Evolutionary conservation across 2,888 invertebrate genomes (phyloP).

Genomic region (Hermaeophaga mercurialis): DNA sequence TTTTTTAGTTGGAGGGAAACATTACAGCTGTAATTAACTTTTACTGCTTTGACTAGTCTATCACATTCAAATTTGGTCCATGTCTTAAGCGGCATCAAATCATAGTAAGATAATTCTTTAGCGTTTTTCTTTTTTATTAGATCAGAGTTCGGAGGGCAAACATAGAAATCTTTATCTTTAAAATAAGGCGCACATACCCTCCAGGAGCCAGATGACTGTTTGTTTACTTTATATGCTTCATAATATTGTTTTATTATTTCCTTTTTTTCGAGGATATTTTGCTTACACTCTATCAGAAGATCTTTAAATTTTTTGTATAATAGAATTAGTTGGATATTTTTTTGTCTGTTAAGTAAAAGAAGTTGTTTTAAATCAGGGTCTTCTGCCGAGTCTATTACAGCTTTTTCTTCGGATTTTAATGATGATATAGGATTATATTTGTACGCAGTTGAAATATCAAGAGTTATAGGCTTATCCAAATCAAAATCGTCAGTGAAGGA

Average conservation of each 20-base stretch:
- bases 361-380: conserved; percentile 42
- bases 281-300: conserved; percentile 38
- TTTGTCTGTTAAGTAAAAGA: conserved; percentile 44
- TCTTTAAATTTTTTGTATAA: conserved; percentile 43
- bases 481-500: conserved; percentile 14
- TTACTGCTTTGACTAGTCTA: conserved; percentile 41
- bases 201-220: conserved; percentile 30
- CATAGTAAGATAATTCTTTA: conserved; percentile 41
- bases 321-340: conserved; percentile 42
- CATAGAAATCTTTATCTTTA: conserved; percentile 63
- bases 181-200: conserved; percentile 67
- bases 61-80: conserved; percentile 50
- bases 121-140: conserved; percentile 47
- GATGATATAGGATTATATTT: conserved; percentile 29
- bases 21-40: conserved; percentile 42
- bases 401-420: conserved; percentile 41
- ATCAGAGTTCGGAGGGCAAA: conserved; percentile 66
- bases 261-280: conserved; percentile 34
- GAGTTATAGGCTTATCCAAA: conserved; percentile 6
- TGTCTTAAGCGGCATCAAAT: conserved; percentile 45
- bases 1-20: conserved; percentile 34
- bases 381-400: conserved; percentile 41
- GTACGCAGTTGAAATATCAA: conserved; percentile 26
- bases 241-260: conserved; percentile 19
- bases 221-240: conserved; percentile 1